Evolutionary conservation across 2,113 vertebrate species (phyloP), one percentile per base, ranked within the genome.

Genomic region (Sylvilagus bachmani): DNA sequence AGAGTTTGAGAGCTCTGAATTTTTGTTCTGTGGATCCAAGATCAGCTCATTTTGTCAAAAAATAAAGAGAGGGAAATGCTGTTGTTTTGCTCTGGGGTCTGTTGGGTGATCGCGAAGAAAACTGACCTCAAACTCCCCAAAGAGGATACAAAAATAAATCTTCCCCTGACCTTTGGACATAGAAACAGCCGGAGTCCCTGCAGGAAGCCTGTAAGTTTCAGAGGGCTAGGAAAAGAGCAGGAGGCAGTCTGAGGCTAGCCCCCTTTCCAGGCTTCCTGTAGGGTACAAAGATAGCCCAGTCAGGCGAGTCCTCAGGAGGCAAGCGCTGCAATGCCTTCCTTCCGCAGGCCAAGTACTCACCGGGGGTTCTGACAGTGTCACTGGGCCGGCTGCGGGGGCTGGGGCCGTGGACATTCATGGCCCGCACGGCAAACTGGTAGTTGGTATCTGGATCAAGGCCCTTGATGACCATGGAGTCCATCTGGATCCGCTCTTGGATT

Each of bases 401-500:
- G 53, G 98, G 95, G 77, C 99, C 99, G 0, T 99, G 98, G 33
- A 96, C 62, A 91, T 99, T 99, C 61, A 98, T 97, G 0, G 99
- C 99, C 97, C 98, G 98, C 75, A 99, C 96, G 0, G 99, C 98
- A 98, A 99, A 99, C 98, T 99, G 99, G 95, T 99, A 99, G 92
- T 98, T 98, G 0, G 99, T 99, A 74, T 99, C 98, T 4, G 99
- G 99, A 58, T 98, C 93, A 16, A 99, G 97, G 49, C 99, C 99
- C 97, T 99, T 99, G 92, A 99, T 98, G 88, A 99, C 99, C 99
- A 99, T 99, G 80, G 99, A 99, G 90, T 99, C 99, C 53, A 99
- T 98, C 97, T 99, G 98, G 93, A 99, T 99, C 77, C 98, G 98
- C 91, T 99, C 99, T 75, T 98, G 99, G 91, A 99, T 99, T 89